A percentile compares a stretch with the other conserved stretches of the same genome.
These are phyloP conservation scores for Monomorium pharaonis DNA, from an alignment of 1,140 invertebrate species.

Conservation along the genomic window DNA sequence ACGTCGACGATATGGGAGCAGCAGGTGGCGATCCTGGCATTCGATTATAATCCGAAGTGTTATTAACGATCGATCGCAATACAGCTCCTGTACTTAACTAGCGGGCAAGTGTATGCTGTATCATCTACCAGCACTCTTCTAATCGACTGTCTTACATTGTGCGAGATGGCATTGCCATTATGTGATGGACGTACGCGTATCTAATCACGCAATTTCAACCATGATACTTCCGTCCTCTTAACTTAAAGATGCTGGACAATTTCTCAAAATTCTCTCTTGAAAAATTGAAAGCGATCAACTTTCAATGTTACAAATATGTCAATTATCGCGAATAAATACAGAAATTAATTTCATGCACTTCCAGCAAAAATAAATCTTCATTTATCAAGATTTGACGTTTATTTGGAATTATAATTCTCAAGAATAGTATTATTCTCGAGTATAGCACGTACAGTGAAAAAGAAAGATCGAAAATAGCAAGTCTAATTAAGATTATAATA, in stretches of 20 bases:
- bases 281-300: background rate
- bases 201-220: conserved; percentile 18
- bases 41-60: conserved; percentile 44
- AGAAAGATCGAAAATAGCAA: background rate
- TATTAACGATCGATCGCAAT: conserved; percentile 50
- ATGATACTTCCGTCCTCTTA: background rate
- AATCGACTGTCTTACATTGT: conserved; percentile 38
- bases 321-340: background rate
- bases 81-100: conserved; percentile 40
- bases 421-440: background rate
- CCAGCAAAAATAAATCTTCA: background rate
- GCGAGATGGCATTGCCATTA: conserved; percentile 17
- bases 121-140: conserved; percentile 44
- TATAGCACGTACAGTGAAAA: background rate
- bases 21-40: conserved; percentile 66
- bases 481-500: background rate
- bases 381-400: too few species aligned
- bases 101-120: conserved; percentile 28
- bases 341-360: background rate
- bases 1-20: conserved; percentile 58
- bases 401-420: too few species aligned
- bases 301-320: background rate
- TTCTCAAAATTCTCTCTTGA: background rate
- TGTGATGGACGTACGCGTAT: background rate
- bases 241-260: background rate